These are phyloP conservation scores for Isichthys henryi DNA, from an alignment of 2,113 vertebrate species.

Conservation along the genomic window DNA sequence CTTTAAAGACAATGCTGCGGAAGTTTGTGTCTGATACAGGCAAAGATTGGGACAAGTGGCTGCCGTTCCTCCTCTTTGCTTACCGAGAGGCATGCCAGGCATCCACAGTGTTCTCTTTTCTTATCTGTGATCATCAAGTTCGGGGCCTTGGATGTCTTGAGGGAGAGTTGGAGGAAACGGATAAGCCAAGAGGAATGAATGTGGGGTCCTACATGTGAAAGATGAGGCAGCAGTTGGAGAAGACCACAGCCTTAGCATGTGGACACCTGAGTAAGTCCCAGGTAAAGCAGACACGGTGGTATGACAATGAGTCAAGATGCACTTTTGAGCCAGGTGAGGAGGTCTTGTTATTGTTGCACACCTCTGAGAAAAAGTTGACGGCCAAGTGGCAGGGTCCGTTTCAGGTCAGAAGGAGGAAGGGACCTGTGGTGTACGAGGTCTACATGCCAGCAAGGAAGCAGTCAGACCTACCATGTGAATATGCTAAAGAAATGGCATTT, in stretches of 20 bases:
- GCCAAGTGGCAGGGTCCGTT: too few species aligned
- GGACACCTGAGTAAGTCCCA: not conserved
- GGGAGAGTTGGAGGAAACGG: not conserved
- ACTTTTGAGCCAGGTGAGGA: not conserved
- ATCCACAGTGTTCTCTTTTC: not conserved
- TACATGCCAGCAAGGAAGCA: too few species aligned
- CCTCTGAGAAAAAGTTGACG: too few species aligned
- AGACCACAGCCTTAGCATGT: not conserved
- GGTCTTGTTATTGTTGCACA: too few species aligned
- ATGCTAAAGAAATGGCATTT: too few species aligned
- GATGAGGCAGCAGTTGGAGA: not conserved
- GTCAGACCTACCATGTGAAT: too few species aligned
- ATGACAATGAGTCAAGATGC: not conserved
- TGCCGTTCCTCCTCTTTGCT: not conserved
- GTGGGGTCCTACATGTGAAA: not conserved
- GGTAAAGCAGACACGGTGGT: not conserved
- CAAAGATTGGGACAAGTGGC: too few species aligned
- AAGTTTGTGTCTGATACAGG: too few species aligned
- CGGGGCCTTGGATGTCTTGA: not conserved
- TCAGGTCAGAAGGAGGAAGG: too few species aligned
- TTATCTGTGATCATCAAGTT: not conserved
- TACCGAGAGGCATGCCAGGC: not conserved
- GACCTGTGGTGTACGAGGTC: too few species aligned
- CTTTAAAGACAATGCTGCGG: too few species aligned
- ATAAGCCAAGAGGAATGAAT: not conserved